Evolutionary conservation across 2,113 vertebrate genomes (phyloP).

Genomic region (Salminus brasiliensis): DNA sequence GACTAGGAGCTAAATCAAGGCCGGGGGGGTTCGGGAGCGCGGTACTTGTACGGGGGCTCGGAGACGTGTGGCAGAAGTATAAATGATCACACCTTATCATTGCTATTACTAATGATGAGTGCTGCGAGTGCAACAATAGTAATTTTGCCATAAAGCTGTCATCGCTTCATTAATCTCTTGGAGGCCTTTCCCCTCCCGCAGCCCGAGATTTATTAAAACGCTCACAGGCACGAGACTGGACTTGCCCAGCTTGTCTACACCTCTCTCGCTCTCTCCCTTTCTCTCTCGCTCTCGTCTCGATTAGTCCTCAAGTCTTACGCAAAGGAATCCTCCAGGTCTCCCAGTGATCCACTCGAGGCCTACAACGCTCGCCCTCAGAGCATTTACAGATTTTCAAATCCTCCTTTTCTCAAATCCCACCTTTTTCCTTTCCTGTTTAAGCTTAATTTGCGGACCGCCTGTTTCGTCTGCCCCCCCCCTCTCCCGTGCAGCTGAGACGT

Average conservation of each 20-base stretch:
- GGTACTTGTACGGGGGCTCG: constrained; percentile 15
- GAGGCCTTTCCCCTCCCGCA: constrained; percentile 78
- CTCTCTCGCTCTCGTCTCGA: neutral
- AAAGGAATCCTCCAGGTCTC: constrained; percentile 71
- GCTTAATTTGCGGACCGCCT: constrained; percentile 48
- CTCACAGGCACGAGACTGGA: constrained; percentile 74
- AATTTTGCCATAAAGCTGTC: constrained; percentile 85
- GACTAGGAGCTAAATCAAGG: constrained; percentile 70
- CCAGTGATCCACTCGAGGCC: constrained; percentile 15
- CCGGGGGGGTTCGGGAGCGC: neutral
- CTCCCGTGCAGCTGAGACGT: constrained; percentile 70
- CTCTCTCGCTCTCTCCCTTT: neutral
- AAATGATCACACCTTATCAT: constrained; percentile 76
- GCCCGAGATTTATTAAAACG: constrained; percentile 88
- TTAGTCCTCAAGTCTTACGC: constrained; percentile 72
- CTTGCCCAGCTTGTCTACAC: constrained; percentile 76
- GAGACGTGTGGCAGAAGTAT: constrained; percentile 64
- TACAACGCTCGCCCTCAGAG: constrained; percentile 45
- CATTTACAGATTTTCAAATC: constrained; percentile 36
- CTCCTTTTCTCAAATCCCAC: constrained; percentile 32
- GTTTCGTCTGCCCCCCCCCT: constrained; percentile 70
- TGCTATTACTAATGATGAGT: constrained; percentile 82
- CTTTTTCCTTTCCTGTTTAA: constrained; percentile 15
- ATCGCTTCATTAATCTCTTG: constrained; percentile 85
- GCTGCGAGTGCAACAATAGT: constrained; percentile 79